Evolutionary conservation across 2,797 vertebrate species (phyloP), one percentile per base, ranked within the genome.

Genomic region (Centropyge bicolor): DNA sequence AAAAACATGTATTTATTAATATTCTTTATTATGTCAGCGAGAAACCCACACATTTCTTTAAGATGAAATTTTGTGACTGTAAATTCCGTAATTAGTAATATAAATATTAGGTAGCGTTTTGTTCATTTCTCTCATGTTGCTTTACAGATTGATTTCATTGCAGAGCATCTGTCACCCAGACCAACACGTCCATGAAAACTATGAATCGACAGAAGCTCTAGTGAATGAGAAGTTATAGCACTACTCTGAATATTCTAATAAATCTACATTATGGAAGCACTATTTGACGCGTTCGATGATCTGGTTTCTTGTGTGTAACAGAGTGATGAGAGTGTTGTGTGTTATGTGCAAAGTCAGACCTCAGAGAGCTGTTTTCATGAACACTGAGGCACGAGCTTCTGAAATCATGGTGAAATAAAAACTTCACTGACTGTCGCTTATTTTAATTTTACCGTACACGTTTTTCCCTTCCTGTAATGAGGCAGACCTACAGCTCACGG

Each of bases 21-120:
- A 91, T 88, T 89, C 88, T 86, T 90, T 92, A 88, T 88, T 84
- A 90, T 86, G 88, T 91, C 77, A 60, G 78, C 76, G 80, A 89
- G 84, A 88, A 81, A 81, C 56, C 72, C 60, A 72, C 57, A 82
- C 27, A 65, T 84, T 76, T 86, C 83, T 85, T 90, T 89, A 80
- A 92, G 89, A 81, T 89, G 72, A 90, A 75, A 86, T 88, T 90
- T 86, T 92, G 91, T 93, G 91, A 91, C 71, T 94, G 91, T 92
- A 94, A 91, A 94, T 94, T 92, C 93, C 95, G 94, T 95, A 95
- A 94, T 94, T 96, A 95, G 86, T 95, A 94, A 94, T 95, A 95
- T 95, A 94, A 95, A 95, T 93, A 94, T 78, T 91, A 94, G 89
- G 81, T 94, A 95, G 93, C 45, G 35, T 74, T 86, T 81, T 22